These are phyloP conservation scores for Serranus cabrilla DNA, from an alignment of 2,797 vertebrate genomes.

Conservation along the genomic window DNA sequence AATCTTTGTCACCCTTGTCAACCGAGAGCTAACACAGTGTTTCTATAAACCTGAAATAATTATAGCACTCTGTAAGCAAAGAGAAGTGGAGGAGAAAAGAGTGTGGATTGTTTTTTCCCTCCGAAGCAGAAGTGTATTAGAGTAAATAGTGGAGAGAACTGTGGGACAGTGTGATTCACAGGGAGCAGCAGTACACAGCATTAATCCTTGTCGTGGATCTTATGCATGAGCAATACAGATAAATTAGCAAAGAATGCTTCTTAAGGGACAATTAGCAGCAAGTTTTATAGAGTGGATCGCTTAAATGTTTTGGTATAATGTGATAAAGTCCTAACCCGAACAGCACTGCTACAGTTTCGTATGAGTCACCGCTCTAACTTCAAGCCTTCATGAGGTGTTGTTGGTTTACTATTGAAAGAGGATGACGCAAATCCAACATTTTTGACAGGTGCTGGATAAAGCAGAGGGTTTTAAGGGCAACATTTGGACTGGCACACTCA, in stretches of 20 bases:
- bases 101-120: slow-evolving; percentile 20
- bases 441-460: slow-evolving; percentile 4
- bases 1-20: slow-evolving; percentile 20
- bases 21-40: slow-evolving; percentile 15
- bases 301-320: neutral
- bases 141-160: slow-evolving; percentile 3
- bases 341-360: neutral
- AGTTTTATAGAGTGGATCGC: slow-evolving; percentile 6
- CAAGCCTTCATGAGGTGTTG: slow-evolving; percentile 3
- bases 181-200: slow-evolving; percentile 9
- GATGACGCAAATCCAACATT: neutral
- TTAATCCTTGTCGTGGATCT: slow-evolving; percentile 17
- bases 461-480: neutral
- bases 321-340: neutral
- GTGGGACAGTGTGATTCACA: slow-evolving; percentile 26
- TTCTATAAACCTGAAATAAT: slow-evolving; percentile 29
- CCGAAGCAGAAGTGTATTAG: neutral
- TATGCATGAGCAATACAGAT: slow-evolving; percentile 20
- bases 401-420: neutral
- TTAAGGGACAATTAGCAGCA: slow-evolving; percentile 9
- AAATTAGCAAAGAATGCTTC: slow-evolving; percentile 3
- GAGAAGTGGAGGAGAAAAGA: neutral
- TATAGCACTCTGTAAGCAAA: slow-evolving; percentile 13
- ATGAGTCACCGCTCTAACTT: slow-evolving; percentile 12
- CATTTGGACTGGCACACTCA: neutral